Base-by-base conservation (phyloP, 2,113 vertebrate species). In the Notothenia rossii region DNA sequence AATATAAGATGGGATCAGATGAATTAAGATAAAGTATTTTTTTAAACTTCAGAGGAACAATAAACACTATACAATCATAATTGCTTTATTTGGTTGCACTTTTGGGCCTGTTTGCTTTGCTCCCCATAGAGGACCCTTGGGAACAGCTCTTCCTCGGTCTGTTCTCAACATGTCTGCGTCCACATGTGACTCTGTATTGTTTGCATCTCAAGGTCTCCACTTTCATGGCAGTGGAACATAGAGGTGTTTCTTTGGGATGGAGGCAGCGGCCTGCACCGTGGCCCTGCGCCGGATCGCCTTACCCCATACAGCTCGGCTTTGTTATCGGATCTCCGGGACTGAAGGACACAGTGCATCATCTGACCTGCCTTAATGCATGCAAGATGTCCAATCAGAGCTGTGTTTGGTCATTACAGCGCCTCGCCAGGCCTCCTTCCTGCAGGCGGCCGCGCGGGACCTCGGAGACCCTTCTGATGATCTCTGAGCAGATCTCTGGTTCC, bases 321-420 rank as follows among this genome's bases (percentile, higher is more conserved):
- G 93, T 93, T 93, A 93, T 92, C 56, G 86, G 92, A 93, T 93
- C 88, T 87, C 56, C 68, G 17, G 65, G 75, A 83, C 82, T 54
- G 82, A 91, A 86, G 91, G 90, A 94, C 91, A 91, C 77, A 81
- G 77, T 92, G 88, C 84, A 91, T 91, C 90, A 90, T 92, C 90
- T 83, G 86, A 92, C 89, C 87, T 29, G 54, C 84, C 65, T 85
- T 93, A 94, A 93, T 94, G 91, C 91, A 92, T 89, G 89, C 93
- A 94, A 93, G 91, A 93, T 93, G 90, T 90, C 91, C 90, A 93
- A 93, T 93, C 92, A 93, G 83, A 67, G 22, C 48, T 1, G 63
- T 59, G 73, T 84, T 82, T 93, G 86, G 68, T 86, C 77, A 77
- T 90, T 81, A 58, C 14, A 58, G 72, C 77, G 40, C 77, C 72